Base-by-base conservation (phyloP, 2,888 invertebrate genomes). In the Petrolisthes cinctipes region DNA sequence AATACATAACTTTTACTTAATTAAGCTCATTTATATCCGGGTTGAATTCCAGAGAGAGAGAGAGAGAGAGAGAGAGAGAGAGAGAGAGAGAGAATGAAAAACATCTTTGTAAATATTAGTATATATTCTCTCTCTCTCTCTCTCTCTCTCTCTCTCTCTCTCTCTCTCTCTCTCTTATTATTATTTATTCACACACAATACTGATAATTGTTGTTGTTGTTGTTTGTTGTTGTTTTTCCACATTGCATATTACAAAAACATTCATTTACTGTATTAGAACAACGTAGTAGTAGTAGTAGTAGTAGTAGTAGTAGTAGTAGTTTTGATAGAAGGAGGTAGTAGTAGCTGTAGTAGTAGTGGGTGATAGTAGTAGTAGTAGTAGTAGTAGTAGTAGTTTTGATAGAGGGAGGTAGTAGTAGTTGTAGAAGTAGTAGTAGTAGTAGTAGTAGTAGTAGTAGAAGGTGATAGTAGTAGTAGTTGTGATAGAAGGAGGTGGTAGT, bases 291-390 rank as follows among this genome's bases (percentile, higher is more conserved):
- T n/a, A n/a, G n/a, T n/a, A n/a, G n/a, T n/a, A n/a, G n/a, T n/a
- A n/a, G n/a, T n/a, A n/a, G n/a, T n/a, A n/a, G n/a, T n/a, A n/a
- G n/a, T n/a, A n/a, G n/a, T n/a, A n/a, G n/a, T n/a, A n/a, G n/a
- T n/a, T n/a, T 78, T 54, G 14, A 78, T 17, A 53, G 53, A 75
- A 71, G n/a, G 17, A 71, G 17, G 61, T 57, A 57, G 51, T 0
- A 56, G n/a, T 6, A 81, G 51, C 37, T 57, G 81, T 37, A 75
- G n/a, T 6, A 2, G 53, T 79, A 79, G 79, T 51, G 51, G 79
- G n/a, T 79, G 51, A 37, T 4, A 79, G 79, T 79, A 79, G 79
- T 79, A 79, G 79, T 79, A 79, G 4, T 79, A 79, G 79, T 6
- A 79, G 4, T 79, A 79, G 54, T 79, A 5, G 79, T 79, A 51